Evolutionary conservation across 1,140 invertebrate genomes (phyloP).

Genomic region (Platyura marginata): DNA sequence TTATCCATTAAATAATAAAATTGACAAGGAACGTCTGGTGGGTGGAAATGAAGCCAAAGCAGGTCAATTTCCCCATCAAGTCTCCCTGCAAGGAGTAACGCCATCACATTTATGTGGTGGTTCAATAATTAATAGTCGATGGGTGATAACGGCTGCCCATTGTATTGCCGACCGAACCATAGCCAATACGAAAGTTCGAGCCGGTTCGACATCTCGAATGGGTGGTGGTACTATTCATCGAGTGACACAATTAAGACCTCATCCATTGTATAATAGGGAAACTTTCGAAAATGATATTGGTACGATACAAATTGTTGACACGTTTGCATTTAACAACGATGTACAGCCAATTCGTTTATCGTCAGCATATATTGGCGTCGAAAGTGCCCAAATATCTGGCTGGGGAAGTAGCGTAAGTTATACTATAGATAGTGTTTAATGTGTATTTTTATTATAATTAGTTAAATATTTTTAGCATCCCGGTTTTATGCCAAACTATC

Average conservation of each 20-base stretch:
- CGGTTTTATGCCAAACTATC: neutral
- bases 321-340: neutral
- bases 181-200: neutral
- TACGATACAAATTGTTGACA: neutral
- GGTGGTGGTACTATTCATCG: neutral
- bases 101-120: neutral
- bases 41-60: neutral
- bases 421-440: too few species aligned
- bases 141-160: neutral
- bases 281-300: neutral
- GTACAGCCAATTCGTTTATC: neutral
- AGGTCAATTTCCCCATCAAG: neutral
- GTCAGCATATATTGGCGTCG: neutral
- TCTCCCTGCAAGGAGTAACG: neutral
- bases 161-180: neutral
- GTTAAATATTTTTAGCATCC: too few species aligned
- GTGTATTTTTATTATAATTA: too few species aligned
- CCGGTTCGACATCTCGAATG: neutral
- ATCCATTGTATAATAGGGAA: neutral
- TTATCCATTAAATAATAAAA: too few species aligned
- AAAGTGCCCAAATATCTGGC: neutral
- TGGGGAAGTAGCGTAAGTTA: too few species aligned
- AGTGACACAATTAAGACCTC: neutral
- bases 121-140: neutral
- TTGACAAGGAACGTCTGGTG: neutral